Percentiles rank a stretch among this genome's conserved stretches.
phyloP scores from a whole-genome alignment of 2,888 invertebrate species.

The Heteropelma amictum region DNA sequence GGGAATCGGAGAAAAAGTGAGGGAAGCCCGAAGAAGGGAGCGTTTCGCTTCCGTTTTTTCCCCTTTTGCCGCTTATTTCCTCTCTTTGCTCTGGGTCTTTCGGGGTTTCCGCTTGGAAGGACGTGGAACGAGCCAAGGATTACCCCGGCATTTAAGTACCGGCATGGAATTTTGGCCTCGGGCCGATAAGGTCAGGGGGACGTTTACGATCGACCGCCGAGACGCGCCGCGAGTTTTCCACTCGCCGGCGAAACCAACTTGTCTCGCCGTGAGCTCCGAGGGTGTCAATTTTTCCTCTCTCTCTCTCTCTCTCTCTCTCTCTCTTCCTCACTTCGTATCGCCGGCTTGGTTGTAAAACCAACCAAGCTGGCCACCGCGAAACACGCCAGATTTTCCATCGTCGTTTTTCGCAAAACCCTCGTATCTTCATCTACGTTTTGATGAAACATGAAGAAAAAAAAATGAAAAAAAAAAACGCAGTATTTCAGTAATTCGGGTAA shows the following conservation, averaged over 20 bases:
- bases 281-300: constrained; percentile 3
- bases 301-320: neutral
- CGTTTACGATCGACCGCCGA: constrained; percentile 54
- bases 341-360: constrained; percentile 30
- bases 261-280: neutral
- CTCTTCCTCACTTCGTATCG: neutral
- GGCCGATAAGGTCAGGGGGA: constrained; percentile 58
- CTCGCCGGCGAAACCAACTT: neutral
- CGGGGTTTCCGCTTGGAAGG: constrained; percentile 59
- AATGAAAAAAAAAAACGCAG: too few species aligned
- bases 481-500: too few species aligned
- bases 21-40: too few species aligned
- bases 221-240: constrained; percentile 8
- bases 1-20: too few species aligned
- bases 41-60: too few species aligned
- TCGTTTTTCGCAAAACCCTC: too few species aligned
- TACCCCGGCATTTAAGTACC: constrained; percentile 65
- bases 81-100: too few species aligned
- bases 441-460: too few species aligned
- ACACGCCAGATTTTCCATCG: neutral
- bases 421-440: too few species aligned
- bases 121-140: constrained; percentile 63
- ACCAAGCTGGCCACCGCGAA: constrained; percentile 33
- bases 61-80: too few species aligned
- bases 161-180: constrained; percentile 61